These are phyloP conservation scores for Drosophila insularis DNA, from an alignment of 1,140 invertebrate genomes.

Conservation along the genomic window DNA sequence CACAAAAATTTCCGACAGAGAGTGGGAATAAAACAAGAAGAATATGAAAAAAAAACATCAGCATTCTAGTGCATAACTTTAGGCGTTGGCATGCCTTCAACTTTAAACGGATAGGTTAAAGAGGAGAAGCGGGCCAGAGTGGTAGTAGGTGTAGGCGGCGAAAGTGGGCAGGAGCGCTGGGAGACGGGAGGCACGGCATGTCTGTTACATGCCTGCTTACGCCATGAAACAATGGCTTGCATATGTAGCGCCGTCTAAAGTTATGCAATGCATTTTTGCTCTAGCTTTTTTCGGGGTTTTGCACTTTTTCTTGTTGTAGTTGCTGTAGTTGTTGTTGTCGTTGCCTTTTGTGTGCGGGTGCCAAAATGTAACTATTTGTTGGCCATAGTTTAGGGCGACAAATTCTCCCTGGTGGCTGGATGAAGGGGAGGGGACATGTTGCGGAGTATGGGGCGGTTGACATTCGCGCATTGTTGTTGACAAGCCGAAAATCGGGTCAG, in stretches of 20 bases:
- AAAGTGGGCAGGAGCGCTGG: background rate
- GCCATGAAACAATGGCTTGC: conserved; percentile 57
- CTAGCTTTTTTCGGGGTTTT: background rate
- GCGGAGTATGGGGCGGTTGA: conserved; percentile 3
- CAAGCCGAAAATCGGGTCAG: conserved; percentile 74
- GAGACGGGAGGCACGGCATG: conserved; percentile 11
- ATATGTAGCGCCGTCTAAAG: conserved; percentile 58
- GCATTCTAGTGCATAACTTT: conserved; percentile 61
- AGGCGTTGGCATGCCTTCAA: conserved; percentile 60
- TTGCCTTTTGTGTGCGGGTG: conserved; percentile 36
- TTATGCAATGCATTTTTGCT: conserved; percentile 47
- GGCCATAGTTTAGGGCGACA: conserved; percentile 65
- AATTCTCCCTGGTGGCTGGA: conserved; percentile 43
- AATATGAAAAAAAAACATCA: conserved; percentile 18
- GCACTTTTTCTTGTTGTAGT: background rate
- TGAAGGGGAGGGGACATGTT: background rate
- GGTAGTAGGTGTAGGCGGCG: background rate
- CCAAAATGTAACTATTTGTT: conserved; percentile 74
- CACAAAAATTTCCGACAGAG: conserved; percentile 38
- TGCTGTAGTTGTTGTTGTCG: background rate
- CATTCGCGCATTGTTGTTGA: conserved; percentile 58
- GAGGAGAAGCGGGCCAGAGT: conserved; percentile 12
- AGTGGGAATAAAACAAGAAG: conserved; percentile 18
- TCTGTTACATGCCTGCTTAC: conserved; percentile 70
- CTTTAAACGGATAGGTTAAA: conserved; percentile 37